phyloP scores from a whole-genome alignment of 2,888 invertebrate species.

The Smittia sp. region DNA sequence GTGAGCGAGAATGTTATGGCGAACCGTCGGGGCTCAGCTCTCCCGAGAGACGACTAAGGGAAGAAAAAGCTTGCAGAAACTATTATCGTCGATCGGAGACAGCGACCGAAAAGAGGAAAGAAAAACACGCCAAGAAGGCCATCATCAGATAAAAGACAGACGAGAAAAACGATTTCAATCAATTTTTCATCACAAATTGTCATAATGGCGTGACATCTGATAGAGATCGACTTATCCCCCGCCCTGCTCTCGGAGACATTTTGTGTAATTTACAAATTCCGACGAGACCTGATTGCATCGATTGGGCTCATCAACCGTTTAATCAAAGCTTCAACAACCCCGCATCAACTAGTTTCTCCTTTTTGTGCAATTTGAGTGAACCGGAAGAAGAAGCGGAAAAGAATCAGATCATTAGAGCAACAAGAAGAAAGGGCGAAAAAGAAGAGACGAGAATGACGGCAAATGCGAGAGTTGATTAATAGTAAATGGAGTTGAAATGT shows the following conservation, averaged over 20 bases:
- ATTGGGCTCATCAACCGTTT: not conserved
- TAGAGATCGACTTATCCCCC: not conserved
- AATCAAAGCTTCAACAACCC: not conserved
- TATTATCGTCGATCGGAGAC: slow-evolving; percentile 23
- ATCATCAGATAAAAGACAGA: not conserved
- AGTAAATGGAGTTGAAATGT: not conserved
- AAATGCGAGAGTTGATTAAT: slow-evolving; percentile 23
- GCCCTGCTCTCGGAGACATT: not conserved
- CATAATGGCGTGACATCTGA: slow-evolving; percentile 25
- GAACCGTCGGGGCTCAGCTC: slow-evolving; percentile 17
- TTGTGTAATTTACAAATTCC: not conserved
- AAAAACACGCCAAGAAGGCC: not conserved
- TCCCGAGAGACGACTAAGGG: not conserved
- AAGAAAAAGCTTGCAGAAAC: slow-evolving; percentile 1
- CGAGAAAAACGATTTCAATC: slow-evolving; percentile 1
- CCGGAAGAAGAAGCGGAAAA: not conserved
- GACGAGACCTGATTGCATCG: not conserved
- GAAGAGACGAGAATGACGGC: slow-evolving; percentile 5
- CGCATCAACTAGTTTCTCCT: not conserved
- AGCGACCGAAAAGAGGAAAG: not conserved
- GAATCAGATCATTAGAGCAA: slow-evolving; percentile 16
- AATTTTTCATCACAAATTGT: slow-evolving; percentile 13
- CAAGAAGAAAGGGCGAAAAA: not conserved
- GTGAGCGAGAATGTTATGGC: not conserved
- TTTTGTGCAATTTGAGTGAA: not conserved